Evolutionary conservation across 2,888 invertebrate genomes (phyloP), one percentile per base, ranked within the genome.

Genomic region (Caenorhabditis wallacei): DNA sequence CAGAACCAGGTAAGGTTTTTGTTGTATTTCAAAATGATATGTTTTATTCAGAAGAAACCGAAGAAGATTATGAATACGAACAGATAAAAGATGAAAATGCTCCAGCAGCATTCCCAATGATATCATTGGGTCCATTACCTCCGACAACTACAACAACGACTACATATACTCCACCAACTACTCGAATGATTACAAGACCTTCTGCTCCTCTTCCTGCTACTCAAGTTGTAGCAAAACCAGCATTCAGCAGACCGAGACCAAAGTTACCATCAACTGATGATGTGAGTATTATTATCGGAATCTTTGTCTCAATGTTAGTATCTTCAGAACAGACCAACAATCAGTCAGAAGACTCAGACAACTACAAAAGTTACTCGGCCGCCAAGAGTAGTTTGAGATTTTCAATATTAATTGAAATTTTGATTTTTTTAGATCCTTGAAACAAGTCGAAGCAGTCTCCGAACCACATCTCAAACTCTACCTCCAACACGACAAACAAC

Each of bases 41-140:
- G 30, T 40, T 24, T 24, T 35, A 20, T 22, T n/a, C n/a, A 76
- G 75, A 82, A 48, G 78, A 79, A 54, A 68, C 74, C 0, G 75
- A 64, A 22, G 83, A 79, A 74, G 80, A 86, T 24, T 86, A 86
- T 43, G 86, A 86, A 51, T 85, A 86, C 24, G 85, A 85, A 43
- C 74, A 82, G 51, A 80, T 80, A 20, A 82, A 86, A 46, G 70
- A 78, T 22, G 86, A 86, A 26, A 53, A 71, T 5, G 75, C 57
- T 24, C 79, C 80, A 64, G 78, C 78, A 22, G 70, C 82, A 8
- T 86, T 86, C 43, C 86, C 86, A 22, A 86, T 86, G 78, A 64
- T 86, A 13, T 69, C 82, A 10, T 37, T 86, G 8, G 75, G 46
- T 7, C 54, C 64, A 46, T 40, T 83, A 16, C 80, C 83, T 30